phyloP scores from a whole-genome alignment of 2,797 vertebrate species.

The Antennarius maculatus region DNA sequence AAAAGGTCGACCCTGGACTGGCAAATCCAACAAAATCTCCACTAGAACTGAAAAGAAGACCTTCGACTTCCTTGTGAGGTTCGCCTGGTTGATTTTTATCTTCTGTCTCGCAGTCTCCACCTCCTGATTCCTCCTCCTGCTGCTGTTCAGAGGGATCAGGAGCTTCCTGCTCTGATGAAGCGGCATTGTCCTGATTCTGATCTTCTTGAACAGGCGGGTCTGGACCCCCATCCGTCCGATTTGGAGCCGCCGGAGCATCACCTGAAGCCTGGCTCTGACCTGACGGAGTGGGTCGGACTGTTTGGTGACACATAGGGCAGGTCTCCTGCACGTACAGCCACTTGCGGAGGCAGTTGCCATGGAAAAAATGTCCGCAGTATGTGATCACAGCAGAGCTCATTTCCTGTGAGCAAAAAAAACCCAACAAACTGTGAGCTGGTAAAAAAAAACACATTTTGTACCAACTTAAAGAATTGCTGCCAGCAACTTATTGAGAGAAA shows the following conservation, averaged over 20 bases:
- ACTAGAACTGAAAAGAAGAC: constrained; percentile 60
- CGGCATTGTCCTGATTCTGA: neutral
- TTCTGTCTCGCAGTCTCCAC: constrained; percentile 8
- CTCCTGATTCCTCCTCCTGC: constrained; percentile 8
- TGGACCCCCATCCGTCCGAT: constrained; percentile 5
- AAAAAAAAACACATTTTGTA: too few species aligned
- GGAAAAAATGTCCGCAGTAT: constrained; percentile 87
- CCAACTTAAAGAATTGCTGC: too few species aligned
- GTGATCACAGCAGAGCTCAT: constrained; percentile 87
- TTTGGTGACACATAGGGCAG: constrained; percentile 88
- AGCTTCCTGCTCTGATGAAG: neutral
- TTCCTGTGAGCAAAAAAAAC: constrained; percentile 73
- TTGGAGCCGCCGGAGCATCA: constrained; percentile 21
- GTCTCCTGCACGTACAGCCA: constrained; percentile 90
- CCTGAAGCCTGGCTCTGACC: constrained; percentile 27
- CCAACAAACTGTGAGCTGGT: too few species aligned
- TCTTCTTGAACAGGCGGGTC: constrained; percentile 31
- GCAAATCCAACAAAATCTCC: constrained; percentile 71
- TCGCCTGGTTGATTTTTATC: constrained; percentile 19
- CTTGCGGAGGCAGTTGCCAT: constrained; percentile 85
- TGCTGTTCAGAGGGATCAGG: constrained; percentile 1
- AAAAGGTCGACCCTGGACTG: constrained; percentile 35
- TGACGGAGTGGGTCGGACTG: constrained; percentile 59
- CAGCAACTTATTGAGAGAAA: too few species aligned
- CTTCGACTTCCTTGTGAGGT: constrained; percentile 12